Percentiles rank a stretch among this genome's conserved stretches.
These are phyloP conservation scores for Drosophila bocki DNA, from an alignment of 1,140 invertebrate species.

Conservation along the genomic window DNA sequence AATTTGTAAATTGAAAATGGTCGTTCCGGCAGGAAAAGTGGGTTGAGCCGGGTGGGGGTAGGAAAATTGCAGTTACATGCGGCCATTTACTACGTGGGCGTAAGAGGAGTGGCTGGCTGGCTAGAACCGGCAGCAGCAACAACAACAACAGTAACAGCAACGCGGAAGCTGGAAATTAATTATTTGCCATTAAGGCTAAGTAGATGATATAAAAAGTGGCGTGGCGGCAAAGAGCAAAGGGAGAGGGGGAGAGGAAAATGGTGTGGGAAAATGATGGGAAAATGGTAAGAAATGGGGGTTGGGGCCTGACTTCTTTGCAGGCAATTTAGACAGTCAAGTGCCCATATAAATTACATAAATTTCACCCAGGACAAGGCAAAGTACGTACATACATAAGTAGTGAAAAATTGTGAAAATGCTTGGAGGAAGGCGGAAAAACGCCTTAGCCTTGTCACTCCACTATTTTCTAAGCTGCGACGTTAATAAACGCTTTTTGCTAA, in stretches of 20 bases:
- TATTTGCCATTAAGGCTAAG: conserved; percentile 85
- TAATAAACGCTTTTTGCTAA: conserved; percentile 11
- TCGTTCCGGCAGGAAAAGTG: conserved; percentile 29
- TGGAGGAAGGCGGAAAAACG: neutral
- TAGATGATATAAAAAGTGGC: conserved; percentile 83
- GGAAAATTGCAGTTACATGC: conserved; percentile 58
- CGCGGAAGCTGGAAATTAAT: conserved; percentile 84
- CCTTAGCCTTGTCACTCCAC: conserved; percentile 8
- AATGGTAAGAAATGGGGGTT: neutral
- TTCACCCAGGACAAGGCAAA: conserved; percentile 64
- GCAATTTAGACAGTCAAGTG: conserved; percentile 85
- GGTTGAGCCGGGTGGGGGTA: neutral
- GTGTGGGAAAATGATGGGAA: neutral
- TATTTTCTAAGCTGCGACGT: neutral
- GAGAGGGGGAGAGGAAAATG: neutral
- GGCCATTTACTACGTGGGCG: conserved; percentile 49
- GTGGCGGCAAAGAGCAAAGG: conserved; percentile 57
- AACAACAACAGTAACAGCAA: conserved; percentile 21
- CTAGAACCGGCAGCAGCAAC: conserved; percentile 17
- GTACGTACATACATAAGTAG: conserved; percentile 18
- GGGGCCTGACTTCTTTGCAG: conserved; percentile 63
- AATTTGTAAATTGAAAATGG: conserved; percentile 84
- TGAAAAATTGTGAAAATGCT: conserved; percentile 19
- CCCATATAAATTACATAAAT: conserved; percentile 85
- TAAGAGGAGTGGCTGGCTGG: conserved; percentile 33